Base-by-base conservation (phyloP, 2,888 invertebrate genomes). In the Ramazzottius varieornatus region DNA sequence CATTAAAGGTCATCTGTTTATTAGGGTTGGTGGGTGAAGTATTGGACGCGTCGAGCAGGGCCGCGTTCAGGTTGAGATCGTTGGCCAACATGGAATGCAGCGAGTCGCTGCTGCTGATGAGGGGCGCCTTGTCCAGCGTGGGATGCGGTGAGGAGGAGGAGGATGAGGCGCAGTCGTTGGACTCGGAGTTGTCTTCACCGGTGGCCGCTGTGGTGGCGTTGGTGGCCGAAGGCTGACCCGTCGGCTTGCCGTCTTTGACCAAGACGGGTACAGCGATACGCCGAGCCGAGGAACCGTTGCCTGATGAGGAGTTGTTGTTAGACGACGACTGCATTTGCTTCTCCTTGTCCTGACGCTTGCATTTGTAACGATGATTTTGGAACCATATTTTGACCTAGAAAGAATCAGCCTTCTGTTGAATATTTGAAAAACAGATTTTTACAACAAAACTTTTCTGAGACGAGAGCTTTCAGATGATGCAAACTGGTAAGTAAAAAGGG, bases 201-300 rank as follows among this genome's bases (percentile, higher is more conserved):
- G 40, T 8, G 40, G 13, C 40, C 40, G 40, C 40, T 40, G 40
- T 8, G 54, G 54, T 16, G 54, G 4, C 54, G 54, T 54, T 29
- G 13, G 54, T 29, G 54, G 4, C 20, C 4, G 54, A 24, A 8
- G 20, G 29, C 54, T 54, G 54, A 29, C 54, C 54, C 16, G 54
- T 54, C 29, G 54, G 29, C 29, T 54, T 54, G 54, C 54, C 54
- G 54, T 54, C 54, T 29, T 54, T 54, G 13, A 54, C 54, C 54
- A 54, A 24, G 16, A 54, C 54, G 4, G 54, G 54, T 8, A 54
- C 29, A 29, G 54, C 54, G 20, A 54, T 29, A 29, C 54, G 54
- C 4, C 54, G 54, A 16, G 54, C 16, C 4, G 54, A 54, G 29
- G 54, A 54, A 8, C 24, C 4, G n/a, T 8, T 24, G 20, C 16